Evolutionary conservation across 2,888 invertebrate species (phyloP), one percentile per base, ranked within the genome.

Genomic region (Trachelus stipa): DNA sequence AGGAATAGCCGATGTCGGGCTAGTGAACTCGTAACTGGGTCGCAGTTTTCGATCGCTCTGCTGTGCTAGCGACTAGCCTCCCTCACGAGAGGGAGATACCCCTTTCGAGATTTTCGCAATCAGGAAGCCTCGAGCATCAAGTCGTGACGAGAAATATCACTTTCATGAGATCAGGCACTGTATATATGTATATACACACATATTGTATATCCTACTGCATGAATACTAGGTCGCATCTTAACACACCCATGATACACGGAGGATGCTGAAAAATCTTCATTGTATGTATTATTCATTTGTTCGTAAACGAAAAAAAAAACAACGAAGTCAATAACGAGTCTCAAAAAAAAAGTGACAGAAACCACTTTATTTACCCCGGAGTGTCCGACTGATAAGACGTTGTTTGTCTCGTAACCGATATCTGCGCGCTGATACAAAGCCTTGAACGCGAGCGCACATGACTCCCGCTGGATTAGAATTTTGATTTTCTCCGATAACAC

Each of bases 11-110:
- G 34, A 35, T 34, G 69, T 56, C 37, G 81, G 82, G 79, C 82
- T 84, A 83, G 84, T 83, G 85, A 85, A 85, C 85, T 83, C 76
- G 79, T 80, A 86, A 86, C 84, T 86, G 73, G 86, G 86, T 86
- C 85, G 82, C 79, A 76, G 79, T 78, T 81, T 81, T 80, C 81
- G 78, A 82, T 81, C 82, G 75, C 56, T 56, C 56, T 23, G 23
- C 56, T 23, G 6, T 23, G 9, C 23, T 40, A 15, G 1, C 37
- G 15, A 40, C 23, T 9, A 56, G 23, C 9, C 23, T 56, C 56
- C 56, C 23, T 56, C 23, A 0, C 56, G 23, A 23, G 15, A 9
- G 56, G 6, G 23, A 56, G 23, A 23, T 23, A 23, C 2, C 23
- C 9, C 9, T 56, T 9, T 56, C 9, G 6, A 56, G 56, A 6